Evolutionary conservation across 2,888 invertebrate species (phyloP).

Genomic region (Idaea biselata): DNA sequence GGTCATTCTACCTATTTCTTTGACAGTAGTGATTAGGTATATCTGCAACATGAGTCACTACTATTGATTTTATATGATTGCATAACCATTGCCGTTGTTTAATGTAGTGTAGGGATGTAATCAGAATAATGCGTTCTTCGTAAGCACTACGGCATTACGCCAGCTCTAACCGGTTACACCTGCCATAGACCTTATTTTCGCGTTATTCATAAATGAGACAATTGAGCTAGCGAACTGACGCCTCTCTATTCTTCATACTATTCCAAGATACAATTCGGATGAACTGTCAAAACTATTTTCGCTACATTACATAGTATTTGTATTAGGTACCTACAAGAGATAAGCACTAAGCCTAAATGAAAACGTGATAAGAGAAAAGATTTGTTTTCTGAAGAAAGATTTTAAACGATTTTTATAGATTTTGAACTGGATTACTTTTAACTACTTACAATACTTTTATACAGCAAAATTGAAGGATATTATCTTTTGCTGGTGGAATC

Average conservation of each 20-base stretch:
- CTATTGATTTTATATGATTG: slow-evolving; percentile 51
- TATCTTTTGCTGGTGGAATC: too few relatives aligned
- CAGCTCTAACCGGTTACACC: slow-evolving; percentile 26
- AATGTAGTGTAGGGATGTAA: slow-evolving; percentile 29
- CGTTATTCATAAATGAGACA: not conserved
- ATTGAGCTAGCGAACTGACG: not conserved
- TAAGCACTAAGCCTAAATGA: not conserved
- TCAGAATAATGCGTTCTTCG: slow-evolving; percentile 27
- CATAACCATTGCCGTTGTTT: slow-evolving; percentile 42
- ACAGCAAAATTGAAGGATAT: too few relatives aligned
- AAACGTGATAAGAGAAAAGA: not conserved
- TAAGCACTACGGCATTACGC: slow-evolving; percentile 21
- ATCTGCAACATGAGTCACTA: slow-evolving; percentile 24
- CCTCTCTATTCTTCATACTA: not conserved
- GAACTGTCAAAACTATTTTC: not conserved
- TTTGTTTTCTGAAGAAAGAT: too few relatives aligned
- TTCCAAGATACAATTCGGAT: not conserved
- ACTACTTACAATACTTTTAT: too few relatives aligned
- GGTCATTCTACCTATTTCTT: not conserved
- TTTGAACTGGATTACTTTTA: too few relatives aligned
- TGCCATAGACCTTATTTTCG: slow-evolving; percentile 26
- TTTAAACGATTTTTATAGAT: too few relatives aligned
- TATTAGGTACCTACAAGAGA: not conserved
- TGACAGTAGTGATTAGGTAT: not conserved
- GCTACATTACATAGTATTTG: not conserved